Percentiles rank a stretch among this genome's conserved stretches.
phyloP scores from a whole-genome alignment of 1,140 invertebrate species.

The Augochlora pura region DNA sequence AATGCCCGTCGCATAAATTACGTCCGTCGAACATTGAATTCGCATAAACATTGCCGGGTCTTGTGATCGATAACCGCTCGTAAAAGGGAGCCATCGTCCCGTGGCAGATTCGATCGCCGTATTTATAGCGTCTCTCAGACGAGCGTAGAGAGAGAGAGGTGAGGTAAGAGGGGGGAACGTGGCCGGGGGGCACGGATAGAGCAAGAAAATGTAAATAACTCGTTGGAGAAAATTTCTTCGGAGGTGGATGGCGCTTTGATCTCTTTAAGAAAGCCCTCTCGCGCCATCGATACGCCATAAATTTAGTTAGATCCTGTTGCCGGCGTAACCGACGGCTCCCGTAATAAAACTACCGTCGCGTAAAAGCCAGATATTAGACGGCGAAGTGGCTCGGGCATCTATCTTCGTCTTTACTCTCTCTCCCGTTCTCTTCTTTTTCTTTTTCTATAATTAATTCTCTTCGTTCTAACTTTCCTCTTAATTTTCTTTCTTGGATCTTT shows the following conservation, averaged over 20 bases:
- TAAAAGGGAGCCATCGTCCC: neutral
- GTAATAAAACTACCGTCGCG: conserved; percentile 48
- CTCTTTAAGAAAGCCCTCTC: conserved; percentile 17
- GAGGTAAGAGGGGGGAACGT: no score
- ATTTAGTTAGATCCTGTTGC: conserved; percentile 57
- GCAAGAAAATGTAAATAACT: conserved; percentile 27
- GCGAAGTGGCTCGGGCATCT: conserved; percentile 47
- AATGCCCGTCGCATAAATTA: no score
- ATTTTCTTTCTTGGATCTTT: no score
- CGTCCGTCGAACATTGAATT: neutral
- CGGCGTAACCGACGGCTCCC: neutral
- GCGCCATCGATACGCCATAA: conserved; percentile 50
- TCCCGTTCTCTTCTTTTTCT: no score
- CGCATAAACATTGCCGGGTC: neutral
- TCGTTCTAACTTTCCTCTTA: no score
- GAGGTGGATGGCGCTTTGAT: conserved; percentile 10
- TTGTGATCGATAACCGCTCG: neutral
- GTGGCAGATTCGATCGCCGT: conserved; percentile 1
- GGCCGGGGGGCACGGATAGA: no score
- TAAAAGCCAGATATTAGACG: conserved; percentile 57
- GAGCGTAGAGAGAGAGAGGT: neutral
- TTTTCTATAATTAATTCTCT: no score
- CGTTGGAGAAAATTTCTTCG: conserved; percentile 45
- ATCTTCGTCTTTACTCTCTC: conserved; percentile 28
- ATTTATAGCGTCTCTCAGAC: neutral